Base-by-base conservation (phyloP, 2,113 vertebrate species). In the Corythaeola cristata region DNA sequence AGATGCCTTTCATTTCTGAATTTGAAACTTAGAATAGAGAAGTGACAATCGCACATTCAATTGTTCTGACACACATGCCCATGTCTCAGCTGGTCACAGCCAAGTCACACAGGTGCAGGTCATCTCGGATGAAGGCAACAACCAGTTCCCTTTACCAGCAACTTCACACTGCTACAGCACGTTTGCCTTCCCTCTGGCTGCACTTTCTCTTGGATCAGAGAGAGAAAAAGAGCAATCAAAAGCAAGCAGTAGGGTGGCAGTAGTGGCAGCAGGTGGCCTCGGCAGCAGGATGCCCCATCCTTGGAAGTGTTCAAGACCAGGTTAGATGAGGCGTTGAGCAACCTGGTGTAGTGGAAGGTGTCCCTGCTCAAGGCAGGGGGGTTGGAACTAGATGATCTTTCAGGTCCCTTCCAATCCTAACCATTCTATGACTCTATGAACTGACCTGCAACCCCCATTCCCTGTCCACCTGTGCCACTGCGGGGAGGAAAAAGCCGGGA, bases 61-160 rank as follows among this genome's bases (percentile, higher is more conserved):
- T 26, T 24, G 5, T 20, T 84, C 55, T 77, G 77, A 74, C 45
- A 37, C 26, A 89, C 18, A 30, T 78, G 41, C 41, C 64, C 23
- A 7, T 6, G 44, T 35, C 45, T 69, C 80, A 77, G 39, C 63
- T 49, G 33, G 19, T 52, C 50, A 71, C n/a, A 83, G 62, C 21
- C 56, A 77, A 90, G 53, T 22, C 47, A 71, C 44, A 52, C 16
- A 59, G 47, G 8, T 0, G 0, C 14, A 47, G 0, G 1, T 18
- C 78, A 86, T 33, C 35, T 52, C 4, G 3, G 45, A 50, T 8
- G 10, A 83, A 79, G 64, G 28, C 53, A 94, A 52, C 32, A 30
- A 66, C 7, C 28, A 15, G 33, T 30, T 71, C 37, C 56, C n/a
- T 45, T 32, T 13, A 77, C 24, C 56, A 78, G 56, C 16, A 80